These are phyloP conservation scores for Trichogramma pretiosum DNA, from an alignment of 1,140 invertebrate genomes.

Conservation along the genomic window DNA sequence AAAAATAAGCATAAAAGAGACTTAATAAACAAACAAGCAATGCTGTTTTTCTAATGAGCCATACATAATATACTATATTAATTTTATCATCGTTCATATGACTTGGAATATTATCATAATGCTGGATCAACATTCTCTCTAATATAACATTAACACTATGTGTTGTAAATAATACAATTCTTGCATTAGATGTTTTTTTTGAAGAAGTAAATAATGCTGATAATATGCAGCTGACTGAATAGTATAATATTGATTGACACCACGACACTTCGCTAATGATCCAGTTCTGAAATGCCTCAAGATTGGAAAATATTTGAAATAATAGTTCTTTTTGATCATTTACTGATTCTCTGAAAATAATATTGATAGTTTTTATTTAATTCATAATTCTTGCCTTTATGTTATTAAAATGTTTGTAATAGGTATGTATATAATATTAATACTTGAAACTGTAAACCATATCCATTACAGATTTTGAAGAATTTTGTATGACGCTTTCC, in stretches of 20 bases:
- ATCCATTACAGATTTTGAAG: slow-evolving; percentile 38
- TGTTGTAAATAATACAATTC: slow-evolving; percentile 48
- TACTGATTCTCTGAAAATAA: slow-evolving; percentile 38
- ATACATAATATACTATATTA: slow-evolving; percentile 26
- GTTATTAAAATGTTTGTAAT: not conserved
- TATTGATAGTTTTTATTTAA: slow-evolving; percentile 2
- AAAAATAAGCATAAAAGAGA: slow-evolving; percentile 30
- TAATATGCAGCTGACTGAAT: slow-evolving; percentile 42
- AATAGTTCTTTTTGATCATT: slow-evolving; percentile 48
- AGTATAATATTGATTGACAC: slow-evolving; percentile 53
- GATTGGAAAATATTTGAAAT: slow-evolving; percentile 50
- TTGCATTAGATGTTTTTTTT: slow-evolving; percentile 41
- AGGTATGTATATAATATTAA: slow-evolving; percentile 1
- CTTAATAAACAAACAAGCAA: slow-evolving; percentile 25
- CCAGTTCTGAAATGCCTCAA: slow-evolving; percentile 49
- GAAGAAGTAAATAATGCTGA: slow-evolving; percentile 49
- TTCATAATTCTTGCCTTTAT: not conserved
- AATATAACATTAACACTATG: slow-evolving; percentile 40
- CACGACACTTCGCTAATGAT: slow-evolving; percentile 50
- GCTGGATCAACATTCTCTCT: slow-evolving; percentile 36
- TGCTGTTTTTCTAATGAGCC: slow-evolving; percentile 31
- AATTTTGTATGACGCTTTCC: slow-evolving; percentile 29
- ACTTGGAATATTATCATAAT: slow-evolving; percentile 24
- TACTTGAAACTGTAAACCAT: slow-evolving; percentile 48
- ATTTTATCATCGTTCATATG: slow-evolving; percentile 27